phyloP scores from a whole-genome alignment of 1,140 invertebrate genomes.

The Penaeus japonicus region DNA sequence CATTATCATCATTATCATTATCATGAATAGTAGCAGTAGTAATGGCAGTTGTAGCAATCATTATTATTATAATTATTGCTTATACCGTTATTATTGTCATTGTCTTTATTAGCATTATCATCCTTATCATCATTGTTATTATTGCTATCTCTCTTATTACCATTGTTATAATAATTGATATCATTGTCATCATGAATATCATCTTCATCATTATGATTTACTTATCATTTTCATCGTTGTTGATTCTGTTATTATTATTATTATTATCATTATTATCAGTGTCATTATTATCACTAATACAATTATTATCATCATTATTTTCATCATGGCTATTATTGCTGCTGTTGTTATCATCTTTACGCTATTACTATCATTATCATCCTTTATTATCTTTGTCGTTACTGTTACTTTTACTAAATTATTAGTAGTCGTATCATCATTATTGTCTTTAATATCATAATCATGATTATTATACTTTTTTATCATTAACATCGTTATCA shows the following conservation, averaged over 20 bases:
- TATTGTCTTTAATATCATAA: no score
- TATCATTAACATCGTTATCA: no score
- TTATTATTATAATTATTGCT: no score
- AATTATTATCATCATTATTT: background rate
- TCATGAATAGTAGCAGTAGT: no score
- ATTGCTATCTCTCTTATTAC: background rate
- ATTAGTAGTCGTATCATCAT: no score
- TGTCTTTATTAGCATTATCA: background rate
- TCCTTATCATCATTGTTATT: background rate
- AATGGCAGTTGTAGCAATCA: no score
- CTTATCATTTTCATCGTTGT: background rate
- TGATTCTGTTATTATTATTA: background rate
- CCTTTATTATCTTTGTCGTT: no score
- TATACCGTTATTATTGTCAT: background rate
- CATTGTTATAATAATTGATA: background rate
- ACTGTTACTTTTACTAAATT: no score
- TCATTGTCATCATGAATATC: background rate
- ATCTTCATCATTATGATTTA: background rate
- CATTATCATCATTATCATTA: background rate
- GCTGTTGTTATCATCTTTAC: no score
- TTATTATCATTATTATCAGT: background rate
- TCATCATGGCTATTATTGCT: no score
- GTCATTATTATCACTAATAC: background rate
- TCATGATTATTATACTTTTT: no score
- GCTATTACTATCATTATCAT: no score